Evolutionary conservation across 1,140 invertebrate genomes (phyloP), one percentile per base, ranked within the genome.

Genomic region (Druon quercuslanigerum): DNA sequence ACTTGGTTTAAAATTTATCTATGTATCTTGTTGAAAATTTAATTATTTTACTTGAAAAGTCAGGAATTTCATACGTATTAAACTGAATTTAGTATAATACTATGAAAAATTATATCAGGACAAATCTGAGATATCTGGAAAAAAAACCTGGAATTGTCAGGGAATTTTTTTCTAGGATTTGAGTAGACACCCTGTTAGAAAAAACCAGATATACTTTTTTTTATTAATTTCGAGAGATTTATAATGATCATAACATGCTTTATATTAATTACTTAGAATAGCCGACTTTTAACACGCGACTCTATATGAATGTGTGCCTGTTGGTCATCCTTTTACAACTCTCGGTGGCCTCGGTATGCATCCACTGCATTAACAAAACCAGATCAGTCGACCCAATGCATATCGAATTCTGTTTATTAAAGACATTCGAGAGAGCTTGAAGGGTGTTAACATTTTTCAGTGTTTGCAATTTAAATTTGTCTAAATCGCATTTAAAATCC

Each of bases 281-380:
- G 25, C n/a, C 74, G 70, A 56, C 71, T 75, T 75, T 79, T 57
- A 78, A 82, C 51, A 57, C 13, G 83, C 57, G 83, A 86, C 86
- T 88, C 84, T 82, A 85, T 89, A 91, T 90, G 87, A 91, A 89
- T 91, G 90, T 91, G 91, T 92, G 91, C 86, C 89, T 91, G 88
- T 86, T 86, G 83, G 85, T 87, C 79, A 85, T 87, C 77, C 77
- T 84, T 77, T 85, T 81, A 76, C 80, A 81, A 75, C 77, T 83
- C 73, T 83, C 75, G 83, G 78, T 86, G 85, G 80, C 86, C 85
- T 85, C 76, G 83, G 84, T 85, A 83, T 82, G 81, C 85, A 89
- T 89, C 89, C 88, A 90, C 90, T 91, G 90, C 86, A 89, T 86
- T 84, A 83, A 90, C 90, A 91, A 91, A 91, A 91, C 90, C 90